Conservation (phyloP, 2,888 invertebrate genomes). For the Scaptomyza reducta region DNA sequence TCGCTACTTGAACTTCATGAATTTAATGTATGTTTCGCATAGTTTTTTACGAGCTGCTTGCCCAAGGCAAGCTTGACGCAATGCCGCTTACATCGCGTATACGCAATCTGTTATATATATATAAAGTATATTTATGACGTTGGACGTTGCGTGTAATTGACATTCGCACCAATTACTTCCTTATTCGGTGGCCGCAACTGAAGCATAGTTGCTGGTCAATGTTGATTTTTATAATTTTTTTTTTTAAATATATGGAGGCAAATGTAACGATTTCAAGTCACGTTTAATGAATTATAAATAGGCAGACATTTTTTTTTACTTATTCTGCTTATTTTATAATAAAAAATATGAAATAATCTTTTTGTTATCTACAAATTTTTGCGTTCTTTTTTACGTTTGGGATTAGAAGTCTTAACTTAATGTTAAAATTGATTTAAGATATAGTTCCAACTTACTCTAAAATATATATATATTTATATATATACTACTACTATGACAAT, state of each 20-base stretch:
- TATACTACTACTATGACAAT: no score
- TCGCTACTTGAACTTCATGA: slow-evolving; percentile 63
- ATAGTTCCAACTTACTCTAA: no score
- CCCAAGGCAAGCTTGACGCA: slow-evolving; percentile 52
- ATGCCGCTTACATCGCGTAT: slow-evolving; percentile 67
- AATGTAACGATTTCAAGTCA: not conserved
- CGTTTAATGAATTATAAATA: not conserved
- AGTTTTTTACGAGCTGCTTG: slow-evolving; percentile 36
- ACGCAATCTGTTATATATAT: slow-evolving; percentile 53
- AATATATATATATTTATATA: no score
- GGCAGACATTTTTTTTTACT: no score
- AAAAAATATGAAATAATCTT: no score
- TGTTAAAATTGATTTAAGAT: no score
- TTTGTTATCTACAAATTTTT: no score
- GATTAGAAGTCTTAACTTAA: no score
- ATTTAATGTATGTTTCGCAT: slow-evolving; percentile 59
- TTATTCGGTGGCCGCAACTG: slow-evolving; percentile 52
- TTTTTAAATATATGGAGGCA: not conserved
- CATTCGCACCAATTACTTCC: slow-evolving; percentile 70
- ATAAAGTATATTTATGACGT: slow-evolving; percentile 47
- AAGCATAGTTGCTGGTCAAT: slow-evolving; percentile 18
- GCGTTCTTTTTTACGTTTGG: no score
- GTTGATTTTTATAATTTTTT: not conserved
- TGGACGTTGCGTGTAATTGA: slow-evolving; percentile 67
- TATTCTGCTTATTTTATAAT: no score